Evolutionary conservation across 2,797 vertebrate genomes (phyloP), one percentile per base, ranked within the genome.

Genomic region (Natrix natrix): DNA sequence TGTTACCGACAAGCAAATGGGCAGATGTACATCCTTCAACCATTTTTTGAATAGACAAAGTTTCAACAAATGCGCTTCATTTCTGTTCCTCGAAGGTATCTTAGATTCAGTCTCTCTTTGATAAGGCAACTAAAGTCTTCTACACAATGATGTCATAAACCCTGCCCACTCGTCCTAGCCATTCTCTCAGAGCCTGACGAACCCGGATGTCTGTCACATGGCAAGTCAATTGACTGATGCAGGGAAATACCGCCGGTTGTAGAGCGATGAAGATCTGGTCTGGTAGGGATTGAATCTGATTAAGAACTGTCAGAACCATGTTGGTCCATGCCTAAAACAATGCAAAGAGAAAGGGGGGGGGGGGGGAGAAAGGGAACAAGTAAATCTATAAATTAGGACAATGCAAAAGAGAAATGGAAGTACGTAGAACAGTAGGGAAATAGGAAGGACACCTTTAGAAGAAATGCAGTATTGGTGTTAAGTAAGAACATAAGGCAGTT

Each of bases 261-360:
- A 99, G 98, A 7, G 98, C 99, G 20, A 98, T 97, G 96, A 99
- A 99, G 0, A 98, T 98, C 83, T 98, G 95, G 95, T 99, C 99
- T 0, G 99, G 98, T 63, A 99, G 97, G 26, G 98, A 98, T 96
- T 99, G 99, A 94, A 99, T 98, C 97, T 99, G 99, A 91, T 98
- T 99, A 94, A 99, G 98, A 95, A 99, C 98, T 0, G 98, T 99
- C 97, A 99, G 96, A 94, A 99, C 98, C 99, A 99, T 99, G 97
- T 98, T 99, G 98, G 99, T 99, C 99, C 99, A 99, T 0, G 99
- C 99, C 99, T 99, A 94, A 14, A 26, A 94, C 54, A 93, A 96
- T 94, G 91, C 14, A n/a, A 78, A 95, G 63, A 86, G 87, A 95
- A 66, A 87, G 60, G 63, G 17, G 88, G 5, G 2, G 8, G 60